phyloP scores from a whole-genome alignment of 2,113 vertebrate species.

The Mastomys natalensis region DNA sequence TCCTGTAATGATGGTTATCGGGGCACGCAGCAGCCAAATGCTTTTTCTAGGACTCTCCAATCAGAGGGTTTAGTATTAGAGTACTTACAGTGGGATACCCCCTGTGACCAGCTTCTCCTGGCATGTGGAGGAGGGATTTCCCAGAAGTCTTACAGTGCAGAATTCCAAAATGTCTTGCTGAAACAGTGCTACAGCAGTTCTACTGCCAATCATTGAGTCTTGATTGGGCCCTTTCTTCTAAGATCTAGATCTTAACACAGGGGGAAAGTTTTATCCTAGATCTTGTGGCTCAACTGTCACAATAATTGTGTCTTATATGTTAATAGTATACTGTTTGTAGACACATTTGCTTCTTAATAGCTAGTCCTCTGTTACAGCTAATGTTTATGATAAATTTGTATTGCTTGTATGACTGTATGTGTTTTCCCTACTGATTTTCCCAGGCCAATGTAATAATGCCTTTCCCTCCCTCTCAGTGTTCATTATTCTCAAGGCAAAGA shows the following conservation, averaged over 20 bases:
- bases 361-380: background rate
- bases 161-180: conserved; percentile 10
- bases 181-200: background rate
- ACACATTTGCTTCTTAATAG: conserved; percentile 25
- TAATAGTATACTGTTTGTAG: conserved; percentile 28
- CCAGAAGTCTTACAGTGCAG: background rate
- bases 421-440: conserved; percentile 43
- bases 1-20: conserved; percentile 2
- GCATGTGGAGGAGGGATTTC: background rate
- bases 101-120: conserved; percentile 3
- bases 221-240: background rate
- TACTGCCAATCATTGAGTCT: background rate
- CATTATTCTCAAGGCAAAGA: background rate
- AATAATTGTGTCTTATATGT: background rate
- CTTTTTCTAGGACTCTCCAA: background rate
- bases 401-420: conserved; percentile 46
- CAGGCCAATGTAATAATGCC: background rate
- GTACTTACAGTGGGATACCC: background rate
- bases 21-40: background rate
- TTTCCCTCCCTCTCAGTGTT: conserved; percentile 24
- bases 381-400: conserved; percentile 25
- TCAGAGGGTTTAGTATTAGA: background rate
- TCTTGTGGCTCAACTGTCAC: background rate
- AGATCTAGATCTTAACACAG: background rate
- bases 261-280: background rate